Evolutionary conservation across 2,888 invertebrate genomes (phyloP), one percentile per base, ranked within the genome.

Genomic region (Timandra comae): DNA sequence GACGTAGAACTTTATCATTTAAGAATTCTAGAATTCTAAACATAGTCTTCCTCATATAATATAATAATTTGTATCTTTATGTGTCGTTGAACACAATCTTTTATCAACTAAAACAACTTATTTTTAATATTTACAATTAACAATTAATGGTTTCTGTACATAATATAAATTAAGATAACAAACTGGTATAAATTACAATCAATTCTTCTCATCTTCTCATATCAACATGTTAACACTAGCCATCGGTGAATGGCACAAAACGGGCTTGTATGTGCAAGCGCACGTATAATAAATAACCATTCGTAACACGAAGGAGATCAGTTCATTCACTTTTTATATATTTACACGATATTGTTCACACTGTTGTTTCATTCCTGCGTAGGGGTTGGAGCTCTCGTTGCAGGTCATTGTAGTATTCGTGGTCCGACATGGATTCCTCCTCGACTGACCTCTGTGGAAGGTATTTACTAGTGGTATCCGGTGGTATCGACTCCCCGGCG

Each of bases 361-460:
- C 95, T 33, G 94, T 92, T 29, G 95, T 94, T 72, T 94, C 94
- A 64, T 93, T 93, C 48, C 93, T 90, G 59, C 92, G 90, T 45
- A 97, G 82, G 11, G 96, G 96, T 69, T 96, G 96, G 46, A 96
- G 81, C 70, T 96, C 96, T 27, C 96, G 88, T 68, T 95, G 93
- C 41, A 96, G 86, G 71, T 97, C 97, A 74, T 97, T 97, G 87
- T 97, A 97, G 84, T 97, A 97, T 73, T 97, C 97, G 68, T 96
- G 96, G 71, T 96, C 96, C 6, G 95, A 95, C 58, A 89, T 89
- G 13, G 88, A 88, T 62, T 96, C 95, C 58, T 95, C 95, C 56
- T 95, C 94, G 5, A 87, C 63, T 30, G 86, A 65, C 38, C 74
- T 63, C 64, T 87, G 80, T 2, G 81, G 75, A 36, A 72, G 51